phyloP scores from a whole-genome alignment of 2,113 vertebrate genomes.

The rabbit (Oryctolagus cuniculus) region mOryCun1.1 NC_091449.1:63076001-63076500 shows the following conservation, averaged over 20 bases:
- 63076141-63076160: background rate
- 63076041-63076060: background rate
- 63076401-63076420: no score
- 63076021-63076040: background rate
- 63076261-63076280: background rate
- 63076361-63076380: no score
- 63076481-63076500: no score
- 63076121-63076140: background rate
- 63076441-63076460: no score
- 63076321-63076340: background rate
- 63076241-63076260: background rate
- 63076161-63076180: background rate
- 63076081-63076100: background rate
- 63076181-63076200: background rate
- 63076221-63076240: background rate
- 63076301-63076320: background rate
- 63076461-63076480: no score
- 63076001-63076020: background rate
- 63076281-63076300: conserved; percentile 34
- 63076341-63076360: no score
- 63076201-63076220: background rate
- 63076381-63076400: no score
- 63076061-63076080: background rate
- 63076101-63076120: background rate
- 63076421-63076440: no score